Percentiles rank a stretch among this genome's conserved stretches.
Conservation (phyloP, 2,113 vertebrate genomes). For the Chunga burmeisteri region DNA sequence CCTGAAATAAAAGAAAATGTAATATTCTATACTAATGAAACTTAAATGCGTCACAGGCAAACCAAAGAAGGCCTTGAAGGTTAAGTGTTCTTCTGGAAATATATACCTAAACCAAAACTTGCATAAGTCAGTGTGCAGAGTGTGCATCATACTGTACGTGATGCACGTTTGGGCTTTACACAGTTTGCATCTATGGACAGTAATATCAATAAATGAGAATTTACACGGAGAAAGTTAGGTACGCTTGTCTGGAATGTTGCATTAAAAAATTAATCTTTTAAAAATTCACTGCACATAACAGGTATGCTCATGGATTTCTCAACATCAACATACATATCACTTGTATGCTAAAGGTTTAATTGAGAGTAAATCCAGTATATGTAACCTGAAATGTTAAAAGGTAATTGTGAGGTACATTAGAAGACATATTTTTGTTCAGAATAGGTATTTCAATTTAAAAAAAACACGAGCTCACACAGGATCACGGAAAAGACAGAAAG, state of each 20-base stretch:
- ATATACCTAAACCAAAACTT: fast-evolving
- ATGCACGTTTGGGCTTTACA: background rate
- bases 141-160: fast-evolving
- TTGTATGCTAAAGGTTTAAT: background rate
- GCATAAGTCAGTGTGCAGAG: background rate
- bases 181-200: background rate
- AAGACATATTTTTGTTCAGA: background rate
- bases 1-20: background rate
- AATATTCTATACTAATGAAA: background rate
- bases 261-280: background rate
- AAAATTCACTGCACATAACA: background rate
- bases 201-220: background rate
- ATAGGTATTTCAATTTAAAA: background rate
- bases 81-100: background rate
- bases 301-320: background rate
- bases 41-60: background rate
- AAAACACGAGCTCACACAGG: background rate
- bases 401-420: background rate
- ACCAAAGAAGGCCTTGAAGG: background rate
- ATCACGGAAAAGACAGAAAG: background rate
- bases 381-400: background rate
- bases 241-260: background rate
- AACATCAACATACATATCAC: fast-evolving
- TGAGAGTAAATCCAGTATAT: background rate
- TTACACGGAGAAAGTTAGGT: background rate